Conservation (phyloP, 2,888 invertebrate species). For the Xylocampa areola region DNA sequence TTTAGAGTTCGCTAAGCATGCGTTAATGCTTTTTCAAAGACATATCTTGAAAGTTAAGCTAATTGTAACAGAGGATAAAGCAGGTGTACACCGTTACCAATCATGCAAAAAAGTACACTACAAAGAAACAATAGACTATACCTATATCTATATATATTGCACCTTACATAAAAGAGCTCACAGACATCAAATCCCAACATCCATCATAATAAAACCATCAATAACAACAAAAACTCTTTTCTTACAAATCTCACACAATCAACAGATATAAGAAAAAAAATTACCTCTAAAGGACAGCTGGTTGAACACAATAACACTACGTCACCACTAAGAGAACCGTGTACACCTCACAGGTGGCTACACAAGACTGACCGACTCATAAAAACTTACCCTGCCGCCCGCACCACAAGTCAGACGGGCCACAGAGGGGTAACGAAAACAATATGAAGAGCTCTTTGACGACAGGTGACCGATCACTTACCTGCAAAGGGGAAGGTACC, state of each 20-base stretch:
- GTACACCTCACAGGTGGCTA: conserved; percentile 83
- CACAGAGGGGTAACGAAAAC: conserved; percentile 72
- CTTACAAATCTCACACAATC: conserved; percentile 56
- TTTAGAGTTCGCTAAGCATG: too few species aligned
- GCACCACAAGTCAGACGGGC: conserved; percentile 56
- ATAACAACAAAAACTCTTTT: conserved; percentile 49
- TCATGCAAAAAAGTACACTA: conserved; percentile 17
- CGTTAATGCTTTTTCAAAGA: too few species aligned
- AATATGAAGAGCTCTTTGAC: conserved; percentile 66
- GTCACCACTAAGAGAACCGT: conserved; percentile 75
- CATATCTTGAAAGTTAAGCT: conserved; percentile 6
- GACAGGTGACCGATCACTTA: conserved; percentile 83
- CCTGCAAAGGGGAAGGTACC: conserved; percentile 82
- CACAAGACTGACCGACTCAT: conserved; percentile 75
- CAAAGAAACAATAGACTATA: conserved; percentile 9
- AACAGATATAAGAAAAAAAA: conserved; percentile 54
- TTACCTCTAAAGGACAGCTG: conserved; percentile 73
- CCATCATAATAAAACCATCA: conserved; percentile 42
- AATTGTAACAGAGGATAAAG: conserved; percentile 6
- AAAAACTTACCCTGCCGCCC: conserved; percentile 69
- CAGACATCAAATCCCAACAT: conserved; percentile 29
- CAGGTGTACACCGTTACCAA: conserved; percentile 6
- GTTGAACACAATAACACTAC: conserved; percentile 75
- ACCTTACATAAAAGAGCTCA: conserved; percentile 20
- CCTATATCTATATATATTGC: conserved; percentile 7